Evolutionary conservation across 1,140 invertebrate genomes (phyloP).

Genomic region (Oscheius sp.): DNA sequence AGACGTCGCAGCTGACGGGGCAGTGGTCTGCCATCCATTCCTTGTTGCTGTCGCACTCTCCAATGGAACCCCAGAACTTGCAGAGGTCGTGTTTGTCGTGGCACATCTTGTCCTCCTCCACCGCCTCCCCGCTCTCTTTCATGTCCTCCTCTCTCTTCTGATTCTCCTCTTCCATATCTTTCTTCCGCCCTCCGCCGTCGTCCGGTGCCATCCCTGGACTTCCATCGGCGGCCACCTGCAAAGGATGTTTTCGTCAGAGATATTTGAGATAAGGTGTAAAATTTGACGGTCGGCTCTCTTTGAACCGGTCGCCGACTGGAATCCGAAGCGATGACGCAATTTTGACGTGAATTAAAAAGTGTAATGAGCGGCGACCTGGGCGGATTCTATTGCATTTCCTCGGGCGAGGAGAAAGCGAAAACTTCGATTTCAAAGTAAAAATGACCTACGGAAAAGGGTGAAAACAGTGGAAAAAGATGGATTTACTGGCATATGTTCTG

Average conservation of each 20-base stretch:
- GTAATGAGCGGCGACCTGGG: no score
- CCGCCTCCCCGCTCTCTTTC: background rate
- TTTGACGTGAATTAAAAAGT: no score
- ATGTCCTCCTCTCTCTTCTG: background rate
- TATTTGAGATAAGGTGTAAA: background rate
- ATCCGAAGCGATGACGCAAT: no score
- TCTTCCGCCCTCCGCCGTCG: background rate
- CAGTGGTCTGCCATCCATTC: slow-evolving; percentile 59
- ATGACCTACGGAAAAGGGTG: background rate
- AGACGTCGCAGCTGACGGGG: slow-evolving; percentile 53
- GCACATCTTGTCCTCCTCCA: slow-evolving; percentile 22
- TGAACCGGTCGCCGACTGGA: background rate
- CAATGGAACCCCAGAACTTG: slow-evolving; percentile 59
- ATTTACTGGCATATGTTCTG: no score
- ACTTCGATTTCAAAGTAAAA: background rate
- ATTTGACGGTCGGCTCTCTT: background rate
- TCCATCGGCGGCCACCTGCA: background rate
- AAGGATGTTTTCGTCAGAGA: background rate
- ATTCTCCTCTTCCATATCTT: background rate
- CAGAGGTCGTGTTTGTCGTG: slow-evolving; percentile 56
- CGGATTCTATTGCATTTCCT: no score
- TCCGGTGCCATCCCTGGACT: background rate
- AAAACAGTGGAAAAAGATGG: background rate
- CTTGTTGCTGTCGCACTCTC: slow-evolving; percentile 54
- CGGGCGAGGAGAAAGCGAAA: no score